Conservation (phyloP, 23 tunicate genomes). For the Corella eumyota region DNA sequence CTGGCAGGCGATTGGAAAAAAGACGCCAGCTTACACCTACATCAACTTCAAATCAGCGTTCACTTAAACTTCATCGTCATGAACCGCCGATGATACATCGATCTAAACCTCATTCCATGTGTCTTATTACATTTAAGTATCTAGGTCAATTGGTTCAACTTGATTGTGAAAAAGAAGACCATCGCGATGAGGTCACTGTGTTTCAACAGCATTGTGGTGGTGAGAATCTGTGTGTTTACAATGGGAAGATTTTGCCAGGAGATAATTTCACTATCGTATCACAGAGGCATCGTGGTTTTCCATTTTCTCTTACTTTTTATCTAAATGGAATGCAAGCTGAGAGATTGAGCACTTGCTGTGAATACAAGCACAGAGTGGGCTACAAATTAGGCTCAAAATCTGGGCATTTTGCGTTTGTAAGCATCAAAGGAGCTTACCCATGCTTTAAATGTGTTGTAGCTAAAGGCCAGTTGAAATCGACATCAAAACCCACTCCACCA, state of each 20-base stretch:
- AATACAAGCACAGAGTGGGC: conserved; percentile 76
- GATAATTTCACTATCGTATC: conserved; percentile 76
- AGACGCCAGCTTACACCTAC: not conserved
- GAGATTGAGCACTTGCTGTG: conserved; percentile 95
- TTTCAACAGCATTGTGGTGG: conserved; percentile 99
- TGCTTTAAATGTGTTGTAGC: conserved; percentile 72
- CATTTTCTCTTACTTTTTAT: conserved; percentile 88
- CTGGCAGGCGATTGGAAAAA: not conserved
- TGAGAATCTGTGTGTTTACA: conserved; percentile 84
- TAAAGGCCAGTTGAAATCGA: too few species aligned
- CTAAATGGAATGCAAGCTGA: conserved; percentile 83
- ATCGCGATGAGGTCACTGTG: conserved; percentile 75
- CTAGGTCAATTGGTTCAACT: conserved; percentile 74
- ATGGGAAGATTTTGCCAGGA: conserved; percentile 63
- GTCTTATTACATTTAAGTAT: conserved; percentile 74
- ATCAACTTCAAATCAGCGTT: conserved; percentile 12
- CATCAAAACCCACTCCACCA: too few species aligned
- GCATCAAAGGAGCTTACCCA: conserved; percentile 80
- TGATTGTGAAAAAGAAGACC: conserved; percentile 84
- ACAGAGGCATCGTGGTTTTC: conserved; percentile 85
- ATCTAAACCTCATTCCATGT: conserved; percentile 35
- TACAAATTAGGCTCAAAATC: conserved; percentile 74
- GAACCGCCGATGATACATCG: conserved; percentile 93
- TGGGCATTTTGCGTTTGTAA: conserved; percentile 75
- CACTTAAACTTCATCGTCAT: conserved; percentile 56